A percentile compares a stretch with the other conserved stretches of the same genome.
These are phyloP conservation scores for Caloenas nicobarica DNA, from an alignment of 2,113 vertebrate species.

Conservation along the genomic window DNA sequence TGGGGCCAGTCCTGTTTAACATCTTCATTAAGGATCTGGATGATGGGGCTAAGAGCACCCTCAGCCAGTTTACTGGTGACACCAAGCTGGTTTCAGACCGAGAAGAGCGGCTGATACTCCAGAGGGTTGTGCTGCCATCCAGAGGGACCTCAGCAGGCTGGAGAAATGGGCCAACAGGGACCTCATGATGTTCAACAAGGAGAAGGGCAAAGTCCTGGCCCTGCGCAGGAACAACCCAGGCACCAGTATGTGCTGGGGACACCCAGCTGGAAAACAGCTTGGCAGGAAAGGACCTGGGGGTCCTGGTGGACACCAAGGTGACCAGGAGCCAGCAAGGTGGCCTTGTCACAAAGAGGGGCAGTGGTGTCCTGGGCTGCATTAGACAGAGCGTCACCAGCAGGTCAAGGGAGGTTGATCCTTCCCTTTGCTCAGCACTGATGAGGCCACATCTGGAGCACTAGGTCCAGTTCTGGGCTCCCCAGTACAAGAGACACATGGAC, in stretches of 20 bases:
- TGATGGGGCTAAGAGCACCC: no score
- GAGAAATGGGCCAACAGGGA: no score
- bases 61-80: no score
- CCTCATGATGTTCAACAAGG: background rate
- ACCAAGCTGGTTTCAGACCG: no score
- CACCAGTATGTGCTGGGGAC: background rate
- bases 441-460: background rate
- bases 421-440: background rate
- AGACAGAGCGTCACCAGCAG: background rate
- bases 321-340: background rate
- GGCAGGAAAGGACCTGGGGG: no score
- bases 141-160: no score
- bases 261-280: background rate
- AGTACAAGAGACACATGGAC: background rate
- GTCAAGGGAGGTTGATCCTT: background rate
- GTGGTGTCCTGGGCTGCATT: background rate
- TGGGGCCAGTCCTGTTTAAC: no score
- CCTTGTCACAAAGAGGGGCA: background rate
- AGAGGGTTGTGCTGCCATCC: no score
- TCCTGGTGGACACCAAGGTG: background rate
- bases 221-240: background rate
- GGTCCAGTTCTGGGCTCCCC: background rate
- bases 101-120: no score
- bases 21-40: no score
- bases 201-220: background rate